These are phyloP conservation scores for Calosoma granatense DNA, from an alignment of 1,140 invertebrate genomes.

Conservation along the genomic window DNA sequence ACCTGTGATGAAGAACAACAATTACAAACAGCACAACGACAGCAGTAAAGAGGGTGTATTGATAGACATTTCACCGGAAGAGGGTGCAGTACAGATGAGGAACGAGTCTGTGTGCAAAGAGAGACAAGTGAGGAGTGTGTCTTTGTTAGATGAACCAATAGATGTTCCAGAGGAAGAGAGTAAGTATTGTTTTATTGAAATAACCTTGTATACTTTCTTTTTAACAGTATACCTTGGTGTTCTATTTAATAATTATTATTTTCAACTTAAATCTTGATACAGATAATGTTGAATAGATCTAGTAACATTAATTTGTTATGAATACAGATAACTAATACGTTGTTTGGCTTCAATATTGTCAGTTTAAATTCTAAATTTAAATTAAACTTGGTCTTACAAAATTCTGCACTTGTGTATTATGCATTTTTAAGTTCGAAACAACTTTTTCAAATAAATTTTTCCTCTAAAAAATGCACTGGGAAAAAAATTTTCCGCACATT, in stretches of 20 bases:
- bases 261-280: background rate
- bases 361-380: too few relatives aligned
- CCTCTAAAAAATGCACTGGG: too few relatives aligned
- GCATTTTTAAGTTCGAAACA: too few relatives aligned
- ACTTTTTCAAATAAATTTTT: too few relatives aligned
- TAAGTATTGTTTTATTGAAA: too few relatives aligned
- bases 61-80: slow-evolving; percentile 50
- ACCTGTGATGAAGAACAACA: slow-evolving; percentile 27
- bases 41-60: slow-evolving; percentile 40
- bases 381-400: too few relatives aligned
- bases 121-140: slow-evolving; percentile 35
- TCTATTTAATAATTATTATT: slow-evolving; percentile 1
- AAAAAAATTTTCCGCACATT: too few relatives aligned
- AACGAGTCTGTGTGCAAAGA: slow-evolving; percentile 11
- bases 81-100: slow-evolving; percentile 18
- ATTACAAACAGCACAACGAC: slow-evolving; percentile 31
- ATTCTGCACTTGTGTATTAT: too few relatives aligned
- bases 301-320: background rate
- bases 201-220: too few relatives aligned
- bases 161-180: slow-evolving; percentile 44
- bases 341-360: too few relatives aligned
- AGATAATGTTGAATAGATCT: background rate
- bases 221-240: background rate
- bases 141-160: slow-evolving; percentile 67
- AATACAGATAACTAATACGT: too few relatives aligned